Conservation (phyloP, 2,888 invertebrate genomes). For the Diploptera punctata region DNA sequence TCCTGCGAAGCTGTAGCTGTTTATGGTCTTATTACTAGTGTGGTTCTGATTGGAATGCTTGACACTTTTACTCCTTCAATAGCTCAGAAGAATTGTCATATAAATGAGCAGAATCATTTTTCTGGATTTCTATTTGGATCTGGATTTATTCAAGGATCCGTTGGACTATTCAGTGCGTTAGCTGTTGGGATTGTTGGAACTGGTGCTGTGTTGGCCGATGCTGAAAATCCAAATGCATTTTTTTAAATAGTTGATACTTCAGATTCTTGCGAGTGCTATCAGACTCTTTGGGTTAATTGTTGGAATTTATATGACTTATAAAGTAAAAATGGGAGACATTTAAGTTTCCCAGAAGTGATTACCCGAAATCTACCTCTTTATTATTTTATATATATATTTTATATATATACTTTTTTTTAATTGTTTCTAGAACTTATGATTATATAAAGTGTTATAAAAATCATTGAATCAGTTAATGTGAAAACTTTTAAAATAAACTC, state of each 20-base stretch:
- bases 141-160: conserved; percentile 92
- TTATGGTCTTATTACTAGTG: conserved; percentile 98
- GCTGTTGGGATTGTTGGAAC: conserved; percentile 97
- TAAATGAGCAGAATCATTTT: conserved; percentile 74
- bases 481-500: no score
- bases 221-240: conserved; percentile 92
- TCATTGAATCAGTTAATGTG: no score
- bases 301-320: conserved; percentile 82
- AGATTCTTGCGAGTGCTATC: conserved; percentile 98
- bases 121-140: conserved; percentile 95
- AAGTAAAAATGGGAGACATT: no score
- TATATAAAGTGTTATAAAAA: no score
- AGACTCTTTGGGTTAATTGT: conserved; percentile 99
- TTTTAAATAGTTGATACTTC: conserved; percentile 99
- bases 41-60: conserved; percentile 89
- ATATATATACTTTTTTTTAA: no score
- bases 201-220: conserved; percentile 97
- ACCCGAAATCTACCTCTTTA: no score
- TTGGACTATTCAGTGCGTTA: conserved; percentile 94
- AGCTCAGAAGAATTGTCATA: conserved; percentile 49
- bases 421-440: no score
- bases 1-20: conserved; percentile 99
- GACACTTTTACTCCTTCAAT: conserved; percentile 64
- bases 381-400: no score
- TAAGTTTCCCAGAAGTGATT: no score